Conservation (phyloP, 1,140 invertebrate species). For the Eueides isabella region DNA sequence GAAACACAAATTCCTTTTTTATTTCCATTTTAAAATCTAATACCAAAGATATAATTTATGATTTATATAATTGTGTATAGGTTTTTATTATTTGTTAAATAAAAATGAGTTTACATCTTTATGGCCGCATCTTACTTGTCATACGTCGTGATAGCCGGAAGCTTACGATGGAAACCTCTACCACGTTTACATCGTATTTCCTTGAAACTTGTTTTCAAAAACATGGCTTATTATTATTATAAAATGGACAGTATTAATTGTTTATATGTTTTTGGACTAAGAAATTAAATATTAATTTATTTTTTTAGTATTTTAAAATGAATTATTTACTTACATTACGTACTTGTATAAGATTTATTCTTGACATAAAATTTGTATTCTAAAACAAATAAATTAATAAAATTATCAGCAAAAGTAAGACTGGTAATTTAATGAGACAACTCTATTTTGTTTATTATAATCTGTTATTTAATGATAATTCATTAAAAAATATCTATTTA, state of each 20-base stretch:
- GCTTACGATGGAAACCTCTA: constrained; percentile 31
- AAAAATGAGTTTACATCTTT: constrained; percentile 17
- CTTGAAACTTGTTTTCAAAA: constrained; percentile 18
- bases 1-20: too few relatives aligned
- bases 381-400: too few relatives aligned
- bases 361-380: too few relatives aligned
- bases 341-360: neutral
- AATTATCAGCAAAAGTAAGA: too few relatives aligned
- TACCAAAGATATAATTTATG: neutral
- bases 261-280: neutral
- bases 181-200: constrained; percentile 28
- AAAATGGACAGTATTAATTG: neutral
- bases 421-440: too few relatives aligned
- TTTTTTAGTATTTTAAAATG: neutral
- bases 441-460: neutral
- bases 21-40: too few relatives aligned
- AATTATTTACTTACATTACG: neutral
- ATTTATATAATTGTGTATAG: neutral
- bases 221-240: neutral
- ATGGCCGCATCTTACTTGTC: constrained; percentile 32
- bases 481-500: neutral
- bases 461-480: neutral
- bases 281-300: neutral
- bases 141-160: constrained; percentile 44
- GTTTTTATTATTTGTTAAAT: neutral